Evolutionary conservation across 2,113 vertebrate genomes (phyloP), one percentile per base, ranked within the genome.

Genomic region (Xyliphius kryptos): DNA sequence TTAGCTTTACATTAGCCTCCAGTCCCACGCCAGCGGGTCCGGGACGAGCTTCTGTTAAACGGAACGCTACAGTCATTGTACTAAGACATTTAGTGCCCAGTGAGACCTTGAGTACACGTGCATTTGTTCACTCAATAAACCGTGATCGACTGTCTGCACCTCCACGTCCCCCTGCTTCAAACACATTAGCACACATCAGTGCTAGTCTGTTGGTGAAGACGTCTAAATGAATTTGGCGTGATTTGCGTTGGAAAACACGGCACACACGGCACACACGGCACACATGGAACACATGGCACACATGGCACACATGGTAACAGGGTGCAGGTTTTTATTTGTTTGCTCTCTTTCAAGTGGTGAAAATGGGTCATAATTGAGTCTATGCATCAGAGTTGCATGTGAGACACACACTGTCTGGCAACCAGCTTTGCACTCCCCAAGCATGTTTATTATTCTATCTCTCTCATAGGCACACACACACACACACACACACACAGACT

Each of bases 371-470:
- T 43, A 58, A 49, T 13, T 17, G n/a, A 56, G 64, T 57, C 38
- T 9, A 11, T 19, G 9, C n/a, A 15, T 55, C 16, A 55, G 62
- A 55, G 12, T 56, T 65, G 52, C 44, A 13, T 49, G 16, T 32
- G 53, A 40, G 53, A 52, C 22, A 17, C 32, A 65, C 61, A 72
- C 40, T 59, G 68, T 44, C 53, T 69, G 63, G 12, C 40, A 57
- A 21, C 44, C 40, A 41, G 54, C 12, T 49, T 56, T 15, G 14
- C 14, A 48, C 44, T 55, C 11, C 46, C 49, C 10, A 41, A 16
- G 36, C 56, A 54, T 60, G 55, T 61, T 68, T 69, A 66, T 61
- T 71, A 43, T 71, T 66, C 48, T 40, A 19, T 10, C 16, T 41
- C 46, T 50, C 44, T 36, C 50, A 5, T n/a, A 10, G 13, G 1